These are phyloP conservation scores for Tetramorium parvispinum DNA, from an alignment of 1,140 invertebrate species.

Conservation along the genomic window DNA sequence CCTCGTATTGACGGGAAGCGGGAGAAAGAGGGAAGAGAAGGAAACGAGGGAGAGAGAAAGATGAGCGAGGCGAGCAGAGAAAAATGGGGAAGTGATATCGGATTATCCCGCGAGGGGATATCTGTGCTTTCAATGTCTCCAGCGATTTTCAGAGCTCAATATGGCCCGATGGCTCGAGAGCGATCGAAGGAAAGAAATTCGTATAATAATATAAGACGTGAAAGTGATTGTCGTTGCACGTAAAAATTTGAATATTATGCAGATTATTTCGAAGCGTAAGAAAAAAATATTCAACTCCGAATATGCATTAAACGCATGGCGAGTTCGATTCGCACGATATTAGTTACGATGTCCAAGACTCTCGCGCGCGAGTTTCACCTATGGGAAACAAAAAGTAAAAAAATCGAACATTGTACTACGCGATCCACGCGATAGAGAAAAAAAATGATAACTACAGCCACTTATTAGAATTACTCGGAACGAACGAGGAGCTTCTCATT, in stretches of 20 bases:
- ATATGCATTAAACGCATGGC: neutral
- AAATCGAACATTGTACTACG: neutral
- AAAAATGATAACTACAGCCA: neutral
- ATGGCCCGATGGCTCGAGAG: neutral
- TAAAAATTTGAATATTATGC: neutral
- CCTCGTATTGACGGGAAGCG: slow-evolving; percentile 52
- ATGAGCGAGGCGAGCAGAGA: neutral
- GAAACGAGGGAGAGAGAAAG: neutral
- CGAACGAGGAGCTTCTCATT: neutral
- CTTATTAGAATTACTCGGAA: neutral
- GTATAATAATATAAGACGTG: neutral
- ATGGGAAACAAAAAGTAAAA: slow-evolving; percentile 1
- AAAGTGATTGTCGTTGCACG: neutral
- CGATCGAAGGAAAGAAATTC: neutral
- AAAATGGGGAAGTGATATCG: slow-evolving; percentile 23
- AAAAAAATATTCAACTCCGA: neutral
- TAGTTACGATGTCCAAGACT: neutral
- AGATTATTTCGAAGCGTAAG: neutral
- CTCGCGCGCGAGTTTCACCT: neutral
- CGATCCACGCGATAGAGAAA: neutral
- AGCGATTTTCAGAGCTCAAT: slow-evolving; percentile 7
- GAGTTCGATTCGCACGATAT: neutral
- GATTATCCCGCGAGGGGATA: slow-evolving; percentile 20
- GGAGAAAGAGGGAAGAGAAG: neutral
- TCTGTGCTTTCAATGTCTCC: neutral